Percentiles rank a stretch among this genome's conserved stretches.
phyloP scores from a whole-genome alignment of 2,888 invertebrate genomes.

The Eilema griseolum region DNA sequence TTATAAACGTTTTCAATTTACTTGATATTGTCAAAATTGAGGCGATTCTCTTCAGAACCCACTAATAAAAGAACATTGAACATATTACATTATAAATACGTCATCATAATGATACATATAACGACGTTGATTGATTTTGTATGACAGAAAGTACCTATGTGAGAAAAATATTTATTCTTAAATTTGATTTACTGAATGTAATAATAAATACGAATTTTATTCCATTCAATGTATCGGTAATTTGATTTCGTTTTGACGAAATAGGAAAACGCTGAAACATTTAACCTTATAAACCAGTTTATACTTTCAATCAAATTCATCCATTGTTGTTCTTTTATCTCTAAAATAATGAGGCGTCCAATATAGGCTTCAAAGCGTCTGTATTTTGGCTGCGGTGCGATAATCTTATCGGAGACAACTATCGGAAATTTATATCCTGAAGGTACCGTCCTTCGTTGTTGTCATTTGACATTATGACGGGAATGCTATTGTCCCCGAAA shows the following conservation, averaged over 20 bases:
- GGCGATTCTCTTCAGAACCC: no score
- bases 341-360: neutral
- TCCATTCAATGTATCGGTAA: neutral
- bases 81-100: no score
- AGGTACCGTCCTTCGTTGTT: no score
- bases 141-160: neutral
- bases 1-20: no score
- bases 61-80: no score
- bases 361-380: neutral
- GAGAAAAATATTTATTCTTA: neutral
- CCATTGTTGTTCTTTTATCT: neutral
- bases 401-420: neutral
- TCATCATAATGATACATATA: no score
- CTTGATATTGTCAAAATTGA: no score
- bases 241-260: constrained; percentile 1
- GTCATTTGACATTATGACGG: neutral
- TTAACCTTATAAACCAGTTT: constrained; percentile 1
- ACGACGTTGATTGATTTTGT: neutral
- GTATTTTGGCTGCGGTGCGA: neutral
- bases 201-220: neutral
- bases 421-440: neutral
- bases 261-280: neutral
- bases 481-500: neutral
- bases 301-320: neutral
- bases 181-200: neutral